phyloP scores from a whole-genome alignment of 1,140 invertebrate genomes.

The Neotoxoptera formosana region DNA sequence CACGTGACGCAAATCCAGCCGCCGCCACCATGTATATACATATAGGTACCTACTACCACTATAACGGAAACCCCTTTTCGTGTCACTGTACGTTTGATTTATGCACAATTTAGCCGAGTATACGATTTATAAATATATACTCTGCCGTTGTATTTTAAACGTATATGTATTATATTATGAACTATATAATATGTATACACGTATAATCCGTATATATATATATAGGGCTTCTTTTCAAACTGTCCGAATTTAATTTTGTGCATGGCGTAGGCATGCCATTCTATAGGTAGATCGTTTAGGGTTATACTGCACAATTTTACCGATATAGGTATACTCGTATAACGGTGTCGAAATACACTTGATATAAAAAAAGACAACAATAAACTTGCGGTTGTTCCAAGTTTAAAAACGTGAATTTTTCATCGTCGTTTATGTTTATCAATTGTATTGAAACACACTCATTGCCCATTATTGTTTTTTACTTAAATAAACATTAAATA shows the following conservation, averaged over 20 bases:
- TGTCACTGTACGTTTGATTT: conserved; percentile 26
- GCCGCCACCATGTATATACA: too few species aligned
- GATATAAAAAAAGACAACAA: not conserved
- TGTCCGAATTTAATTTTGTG: not conserved
- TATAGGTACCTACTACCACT: not conserved
- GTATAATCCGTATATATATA: too few species aligned
- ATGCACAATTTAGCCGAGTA: conserved; percentile 13
- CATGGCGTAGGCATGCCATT: not conserved
- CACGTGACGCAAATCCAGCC: conserved; percentile 54
- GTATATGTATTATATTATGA: not conserved
- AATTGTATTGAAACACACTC: not conserved
- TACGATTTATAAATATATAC: not conserved
- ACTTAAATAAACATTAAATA: not conserved
- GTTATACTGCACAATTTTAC: not conserved
- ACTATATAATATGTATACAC: not conserved
- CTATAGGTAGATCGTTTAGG: not conserved
- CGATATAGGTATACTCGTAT: not conserved
- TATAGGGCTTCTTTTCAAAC: not conserved
- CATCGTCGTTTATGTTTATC: not conserved
- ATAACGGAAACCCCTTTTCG: conserved; percentile 19
- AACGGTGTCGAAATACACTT: too few species aligned
- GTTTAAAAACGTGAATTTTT: not conserved
- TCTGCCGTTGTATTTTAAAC: not conserved
- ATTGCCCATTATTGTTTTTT: not conserved
- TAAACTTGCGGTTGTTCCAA: not conserved